A percentile compares a stretch with the other conserved stretches of the same genome.
Conservation (phyloP, 2,113 vertebrate species). For the Hippocampus guttulatus region DNA sequence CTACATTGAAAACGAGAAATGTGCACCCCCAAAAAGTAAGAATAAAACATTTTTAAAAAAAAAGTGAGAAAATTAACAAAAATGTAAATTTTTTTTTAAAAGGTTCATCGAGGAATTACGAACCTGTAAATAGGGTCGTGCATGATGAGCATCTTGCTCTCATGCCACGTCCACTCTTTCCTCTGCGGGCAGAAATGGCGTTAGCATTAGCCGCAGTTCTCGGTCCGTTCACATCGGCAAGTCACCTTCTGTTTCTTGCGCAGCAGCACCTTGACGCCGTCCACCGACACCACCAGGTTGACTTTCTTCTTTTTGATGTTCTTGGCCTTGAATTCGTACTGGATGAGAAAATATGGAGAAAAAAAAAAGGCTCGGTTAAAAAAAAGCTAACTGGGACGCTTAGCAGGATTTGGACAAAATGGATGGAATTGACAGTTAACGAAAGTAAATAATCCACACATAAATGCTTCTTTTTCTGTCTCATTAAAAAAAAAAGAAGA, state of each 20-base stretch:
- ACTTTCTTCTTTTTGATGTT: constrained; percentile 90
- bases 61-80: too few relatives aligned
- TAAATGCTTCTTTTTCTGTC: too few relatives aligned
- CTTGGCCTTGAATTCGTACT: constrained; percentile 93
- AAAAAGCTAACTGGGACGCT: not conserved
- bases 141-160: constrained; percentile 83
- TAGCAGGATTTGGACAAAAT: too few relatives aligned
- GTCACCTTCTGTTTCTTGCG: constrained; percentile 83
- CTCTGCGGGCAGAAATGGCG: constrained; percentile 61
- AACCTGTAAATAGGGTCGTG: constrained; percentile 81
- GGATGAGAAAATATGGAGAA: constrained; percentile 2
- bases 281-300: constrained; percentile 83
- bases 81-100: too few relatives aligned
- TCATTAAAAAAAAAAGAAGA: too few relatives aligned
- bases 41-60: too few relatives aligned
- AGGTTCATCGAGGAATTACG: too few relatives aligned
- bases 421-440: too few relatives aligned
- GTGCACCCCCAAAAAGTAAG: too few relatives aligned
- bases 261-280: constrained; percentile 77
- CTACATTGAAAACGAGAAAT: too few relatives aligned
- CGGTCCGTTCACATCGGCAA: not conserved
- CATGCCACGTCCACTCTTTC: constrained; percentile 84
- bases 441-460: too few relatives aligned
- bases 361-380: not conserved
- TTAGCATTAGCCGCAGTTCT: not conserved